A percentile compares a stretch with the other conserved stretches of the same genome.
phyloP scores from a whole-genome alignment of 2,113 vertebrate genomes.

The Copsychus sechellarum region DNA sequence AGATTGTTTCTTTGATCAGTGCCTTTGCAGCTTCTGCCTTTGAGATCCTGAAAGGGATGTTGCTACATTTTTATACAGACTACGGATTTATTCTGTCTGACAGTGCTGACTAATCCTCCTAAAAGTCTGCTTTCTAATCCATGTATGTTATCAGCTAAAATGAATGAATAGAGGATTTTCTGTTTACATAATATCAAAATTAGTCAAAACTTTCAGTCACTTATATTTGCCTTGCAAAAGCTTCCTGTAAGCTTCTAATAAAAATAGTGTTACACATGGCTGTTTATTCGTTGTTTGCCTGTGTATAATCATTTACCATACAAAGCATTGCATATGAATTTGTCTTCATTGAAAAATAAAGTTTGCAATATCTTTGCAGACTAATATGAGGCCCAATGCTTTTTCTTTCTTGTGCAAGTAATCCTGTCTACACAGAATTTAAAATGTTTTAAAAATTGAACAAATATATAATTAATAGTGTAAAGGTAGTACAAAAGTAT shows the following conservation, averaged over 20 bases:
- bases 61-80: not conserved
- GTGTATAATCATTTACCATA: not conserved
- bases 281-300: not conserved
- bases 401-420: not conserved
- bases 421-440: not conserved
- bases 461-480: not conserved
- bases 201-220: conserved; percentile 22
- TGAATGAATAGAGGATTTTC: conserved; percentile 52
- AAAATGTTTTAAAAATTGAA: not conserved
- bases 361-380: not conserved
- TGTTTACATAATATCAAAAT: conserved; percentile 32
- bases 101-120: conserved; percentile 54
- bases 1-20: not conserved
- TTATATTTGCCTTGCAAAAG: not conserved
- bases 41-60: not conserved
- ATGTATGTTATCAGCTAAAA: conserved; percentile 36
- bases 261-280: not conserved
- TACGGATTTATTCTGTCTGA: not conserved
- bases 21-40: not conserved
- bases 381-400: not conserved
- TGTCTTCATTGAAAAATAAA: not conserved
- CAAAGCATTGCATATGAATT: not conserved
- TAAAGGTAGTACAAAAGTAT: not conserved
- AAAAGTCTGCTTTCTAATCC: conserved; percentile 49
- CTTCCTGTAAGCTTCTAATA: not conserved